Conservation (phyloP, 2,113 vertebrate species). For the Alectura lathami region DNA sequence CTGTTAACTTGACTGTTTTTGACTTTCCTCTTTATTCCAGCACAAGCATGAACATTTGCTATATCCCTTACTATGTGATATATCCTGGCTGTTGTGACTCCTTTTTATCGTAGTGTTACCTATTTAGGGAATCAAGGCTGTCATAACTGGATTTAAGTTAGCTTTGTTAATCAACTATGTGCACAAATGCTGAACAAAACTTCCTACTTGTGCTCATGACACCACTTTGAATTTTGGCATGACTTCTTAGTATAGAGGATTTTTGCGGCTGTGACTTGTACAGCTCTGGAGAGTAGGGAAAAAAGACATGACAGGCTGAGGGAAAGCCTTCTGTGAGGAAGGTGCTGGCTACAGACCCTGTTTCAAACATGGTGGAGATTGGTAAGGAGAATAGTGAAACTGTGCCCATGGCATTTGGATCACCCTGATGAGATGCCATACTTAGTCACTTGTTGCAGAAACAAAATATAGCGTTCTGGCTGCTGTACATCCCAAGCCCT, state of each 20-base stretch:
- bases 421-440: neutral
- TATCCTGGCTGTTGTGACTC: neutral
- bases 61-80: neutral
- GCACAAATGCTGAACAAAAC: neutral
- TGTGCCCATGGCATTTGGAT: neutral
- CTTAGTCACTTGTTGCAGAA: neutral
- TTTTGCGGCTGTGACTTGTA: neutral
- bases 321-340: neutral
- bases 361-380: neutral
- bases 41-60: neutral
- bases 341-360: neutral
- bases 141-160: neutral
- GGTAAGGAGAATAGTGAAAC: neutral
- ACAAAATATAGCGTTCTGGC: neutral
- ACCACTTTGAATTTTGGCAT: neutral
- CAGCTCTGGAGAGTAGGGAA: neutral
- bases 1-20: neutral
- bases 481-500: neutral
- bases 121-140: neutral
- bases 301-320: fast-evolving
- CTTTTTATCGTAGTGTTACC: neutral
- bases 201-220: neutral
- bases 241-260: neutral
- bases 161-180: neutral
- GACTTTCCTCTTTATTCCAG: neutral